These are phyloP conservation scores for Drosophila kikkawai DNA, from an alignment of 1,140 invertebrate genomes.

Conservation along the genomic window DNA sequence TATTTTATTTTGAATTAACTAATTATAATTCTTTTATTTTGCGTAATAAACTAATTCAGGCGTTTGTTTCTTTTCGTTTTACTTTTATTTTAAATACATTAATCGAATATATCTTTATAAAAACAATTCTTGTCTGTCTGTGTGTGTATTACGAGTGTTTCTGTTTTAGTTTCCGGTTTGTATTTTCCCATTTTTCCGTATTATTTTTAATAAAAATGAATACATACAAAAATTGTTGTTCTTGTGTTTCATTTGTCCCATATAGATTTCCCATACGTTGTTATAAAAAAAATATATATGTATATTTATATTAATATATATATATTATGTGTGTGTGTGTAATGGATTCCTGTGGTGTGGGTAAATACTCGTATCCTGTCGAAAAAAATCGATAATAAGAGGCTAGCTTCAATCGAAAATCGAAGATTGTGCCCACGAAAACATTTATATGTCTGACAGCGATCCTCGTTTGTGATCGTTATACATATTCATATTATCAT, in stretches of 20 bases:
- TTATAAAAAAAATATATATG: conserved; percentile 65
- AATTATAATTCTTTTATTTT: conserved; percentile 58
- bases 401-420: conserved; percentile 31
- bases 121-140: conserved; percentile 75
- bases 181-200: conserved; percentile 25
- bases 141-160: conserved; percentile 57
- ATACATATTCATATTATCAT: not conserved
- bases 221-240: conserved; percentile 80
- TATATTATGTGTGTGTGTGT: conserved; percentile 56
- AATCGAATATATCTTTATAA: conserved; percentile 79
- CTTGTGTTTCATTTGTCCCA: conserved; percentile 58
- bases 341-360: conserved; percentile 34
- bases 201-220: conserved; percentile 76
- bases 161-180: conserved; percentile 34
- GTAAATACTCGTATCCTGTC: conserved; percentile 42
- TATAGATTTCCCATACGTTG: conserved; percentile 45
- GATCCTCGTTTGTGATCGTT: conserved; percentile 12
- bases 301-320: conserved; percentile 59
- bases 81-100: conserved; percentile 59
- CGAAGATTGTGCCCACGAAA: conserved; percentile 41
- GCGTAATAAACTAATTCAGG: conserved; percentile 82
- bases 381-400: conserved; percentile 47
- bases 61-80: conserved; percentile 70
- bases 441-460: conserved; percentile 58
- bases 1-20: conserved; percentile 52